Evolutionary conservation across 2,113 vertebrate species (phyloP).

Genomic region (Halichoerus grypus): DNA sequence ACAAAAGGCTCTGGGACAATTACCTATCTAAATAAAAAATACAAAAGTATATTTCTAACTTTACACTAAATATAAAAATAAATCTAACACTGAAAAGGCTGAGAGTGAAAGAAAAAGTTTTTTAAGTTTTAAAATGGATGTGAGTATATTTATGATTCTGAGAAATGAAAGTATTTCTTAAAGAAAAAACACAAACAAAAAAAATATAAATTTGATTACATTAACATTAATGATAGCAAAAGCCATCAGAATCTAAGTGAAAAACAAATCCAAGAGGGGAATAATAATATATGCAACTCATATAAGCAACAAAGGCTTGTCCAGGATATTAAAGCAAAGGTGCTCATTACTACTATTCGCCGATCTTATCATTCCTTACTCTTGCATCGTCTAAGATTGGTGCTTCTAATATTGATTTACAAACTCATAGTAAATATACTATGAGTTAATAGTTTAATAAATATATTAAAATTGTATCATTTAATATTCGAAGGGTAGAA

Average conservation of each 20-base stretch:
- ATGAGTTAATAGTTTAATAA: no score
- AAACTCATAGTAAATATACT: not conserved
- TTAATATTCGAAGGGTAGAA: slow-evolving; percentile 37
- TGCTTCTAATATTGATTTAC: slow-evolving; percentile 35
- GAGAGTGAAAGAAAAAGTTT: not conserved
- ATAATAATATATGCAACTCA: not conserved
- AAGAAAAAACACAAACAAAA: not conserved
- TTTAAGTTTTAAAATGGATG: not conserved
- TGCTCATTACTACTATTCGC: not conserved
- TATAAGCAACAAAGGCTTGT: not conserved
- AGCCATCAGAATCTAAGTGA: not conserved
- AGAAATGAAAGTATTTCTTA: not conserved
- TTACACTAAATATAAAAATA: not conserved
- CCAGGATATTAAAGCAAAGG: not conserved
- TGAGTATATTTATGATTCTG: not conserved
- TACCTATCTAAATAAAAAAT: not conserved
- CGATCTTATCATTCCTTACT: not conserved
- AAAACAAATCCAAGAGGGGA: not conserved
- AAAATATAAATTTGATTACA: not conserved
- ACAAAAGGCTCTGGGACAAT: not conserved
- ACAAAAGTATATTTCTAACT: not conserved
- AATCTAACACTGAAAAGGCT: not conserved
- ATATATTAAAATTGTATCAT: slow-evolving; percentile 40
- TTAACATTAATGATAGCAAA: not conserved
- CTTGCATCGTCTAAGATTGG: not conserved